Conservation (phyloP, 2,797 vertebrate genomes). For the Parauchenoglanis ngamensis region DNA sequence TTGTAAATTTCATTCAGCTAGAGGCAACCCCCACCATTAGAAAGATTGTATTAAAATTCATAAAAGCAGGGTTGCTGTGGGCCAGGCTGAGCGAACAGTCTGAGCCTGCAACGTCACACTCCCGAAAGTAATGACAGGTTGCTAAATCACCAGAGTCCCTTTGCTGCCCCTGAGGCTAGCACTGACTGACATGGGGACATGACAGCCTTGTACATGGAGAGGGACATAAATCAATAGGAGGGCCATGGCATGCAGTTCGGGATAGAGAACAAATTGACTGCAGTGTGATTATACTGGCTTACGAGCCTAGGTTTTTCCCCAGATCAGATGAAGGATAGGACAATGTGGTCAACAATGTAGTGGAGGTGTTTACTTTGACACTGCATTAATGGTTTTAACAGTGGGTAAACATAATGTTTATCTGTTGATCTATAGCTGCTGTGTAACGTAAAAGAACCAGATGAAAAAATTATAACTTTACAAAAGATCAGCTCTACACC, state of each 20-base stretch:
- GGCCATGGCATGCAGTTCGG: slow-evolving; percentile 52
- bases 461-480: not conserved
- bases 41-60: slow-evolving; percentile 62
- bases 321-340: slow-evolving; percentile 42
- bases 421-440: not conserved
- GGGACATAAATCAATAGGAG: slow-evolving; percentile 72
- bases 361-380: slow-evolving; percentile 29
- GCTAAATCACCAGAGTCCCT: slow-evolving; percentile 62
- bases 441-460: not conserved
- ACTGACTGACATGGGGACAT: slow-evolving; percentile 68
- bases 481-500: not conserved
- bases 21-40: slow-evolving; percentile 56
- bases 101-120: slow-evolving; percentile 58
- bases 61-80: slow-evolving; percentile 50
- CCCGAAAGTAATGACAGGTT: slow-evolving; percentile 63
- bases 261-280: slow-evolving; percentile 59
- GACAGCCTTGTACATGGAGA: slow-evolving; percentile 67
- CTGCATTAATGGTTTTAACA: slow-evolving; percentile 35
- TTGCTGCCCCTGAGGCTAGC: slow-evolving; percentile 51
- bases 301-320: slow-evolving; percentile 44
- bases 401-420: not conserved
- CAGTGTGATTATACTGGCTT: slow-evolving; percentile 67
- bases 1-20: slow-evolving; percentile 48
- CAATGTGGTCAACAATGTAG: slow-evolving; percentile 45
- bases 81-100: slow-evolving; percentile 38